phyloP scores from a whole-genome alignment of 2,113 vertebrate genomes.

The Otocyon megalotis region DNA sequence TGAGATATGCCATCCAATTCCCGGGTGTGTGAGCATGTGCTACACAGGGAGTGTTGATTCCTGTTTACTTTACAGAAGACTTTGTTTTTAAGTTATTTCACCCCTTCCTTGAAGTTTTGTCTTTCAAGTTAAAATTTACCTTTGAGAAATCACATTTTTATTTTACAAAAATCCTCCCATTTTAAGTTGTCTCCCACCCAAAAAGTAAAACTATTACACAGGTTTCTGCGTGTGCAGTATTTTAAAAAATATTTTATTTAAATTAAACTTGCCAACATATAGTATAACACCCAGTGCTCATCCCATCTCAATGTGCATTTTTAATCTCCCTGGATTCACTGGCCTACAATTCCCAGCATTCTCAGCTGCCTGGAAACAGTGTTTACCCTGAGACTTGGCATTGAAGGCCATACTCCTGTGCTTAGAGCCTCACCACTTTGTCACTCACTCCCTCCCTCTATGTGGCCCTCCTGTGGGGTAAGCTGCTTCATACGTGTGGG shows the following conservation, averaged over 20 bases:
- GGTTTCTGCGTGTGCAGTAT: neutral
- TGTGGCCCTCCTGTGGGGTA: neutral
- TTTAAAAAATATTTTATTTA: too few species aligned
- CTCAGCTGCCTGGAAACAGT: neutral
- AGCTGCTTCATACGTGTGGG: neutral
- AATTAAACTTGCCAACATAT: too few species aligned
- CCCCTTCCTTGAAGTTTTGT: neutral
- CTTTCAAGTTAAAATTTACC: slow-evolving; percentile 47
- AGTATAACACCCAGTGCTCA: too few species aligned
- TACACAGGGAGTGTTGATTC: neutral
- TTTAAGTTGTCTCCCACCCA: neutral
- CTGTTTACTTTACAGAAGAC: neutral
- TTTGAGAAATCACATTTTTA: slow-evolving; percentile 44
- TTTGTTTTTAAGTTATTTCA: slow-evolving; percentile 22
- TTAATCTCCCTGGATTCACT: neutral
- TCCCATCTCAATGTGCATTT: neutral
- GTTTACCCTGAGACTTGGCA: neutral
- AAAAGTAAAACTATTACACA: slow-evolving; percentile 24
- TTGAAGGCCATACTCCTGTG: neutral
- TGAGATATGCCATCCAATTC: neutral
- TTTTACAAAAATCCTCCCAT: slow-evolving; percentile 1
- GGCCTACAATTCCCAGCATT: neutral
- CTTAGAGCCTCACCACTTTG: neutral
- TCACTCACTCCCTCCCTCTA: neutral
- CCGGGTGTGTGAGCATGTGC: neutral